A percentile compares a stretch with the other conserved stretches of the same genome.
Conservation (phyloP, 2,113 vertebrate species). For the Paralichthys olivaceus region DNA sequence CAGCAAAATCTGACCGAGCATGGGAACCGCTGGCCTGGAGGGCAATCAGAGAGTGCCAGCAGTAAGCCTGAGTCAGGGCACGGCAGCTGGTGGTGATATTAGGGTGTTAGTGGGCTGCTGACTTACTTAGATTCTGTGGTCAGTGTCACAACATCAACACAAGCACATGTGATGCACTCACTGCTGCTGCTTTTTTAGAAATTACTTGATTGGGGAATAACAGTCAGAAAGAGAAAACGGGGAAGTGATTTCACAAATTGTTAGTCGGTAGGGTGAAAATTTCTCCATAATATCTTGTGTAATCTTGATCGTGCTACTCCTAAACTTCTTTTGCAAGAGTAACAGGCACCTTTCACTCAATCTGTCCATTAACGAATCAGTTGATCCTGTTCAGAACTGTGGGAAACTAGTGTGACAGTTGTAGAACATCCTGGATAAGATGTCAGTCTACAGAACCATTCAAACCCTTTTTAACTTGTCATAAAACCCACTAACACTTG, state of each 20-base stretch:
- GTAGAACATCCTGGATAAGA: no score
- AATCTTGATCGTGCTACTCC: background rate
- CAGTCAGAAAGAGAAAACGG: constrained; percentile 32
- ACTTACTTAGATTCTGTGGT: constrained; percentile 31
- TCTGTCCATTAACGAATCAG: no score
- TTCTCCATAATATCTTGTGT: background rate
- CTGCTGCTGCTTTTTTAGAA: constrained; percentile 34
- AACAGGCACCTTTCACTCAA: background rate
- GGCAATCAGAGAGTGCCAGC: constrained; percentile 22
- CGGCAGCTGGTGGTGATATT: constrained; percentile 49
- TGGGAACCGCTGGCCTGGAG: constrained; percentile 20
- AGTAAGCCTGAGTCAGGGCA: constrained; percentile 38
- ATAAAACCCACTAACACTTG: background rate
- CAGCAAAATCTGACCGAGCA: constrained; percentile 53
- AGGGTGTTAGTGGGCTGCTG: constrained; percentile 31
- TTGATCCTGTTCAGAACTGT: background rate
- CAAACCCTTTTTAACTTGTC: no score
- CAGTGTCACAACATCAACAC: constrained; percentile 40
- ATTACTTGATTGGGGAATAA: constrained; percentile 42
- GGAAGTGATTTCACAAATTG: constrained; percentile 27
- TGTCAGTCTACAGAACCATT: no score
- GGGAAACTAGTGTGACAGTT: no score
- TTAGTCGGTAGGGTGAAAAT: constrained; percentile 20
- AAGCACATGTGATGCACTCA: constrained; percentile 1
- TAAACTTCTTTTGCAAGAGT: background rate